Evolutionary conservation across 2,113 vertebrate genomes (phyloP).

Genomic region (Ceuthmochares aereus): DNA sequence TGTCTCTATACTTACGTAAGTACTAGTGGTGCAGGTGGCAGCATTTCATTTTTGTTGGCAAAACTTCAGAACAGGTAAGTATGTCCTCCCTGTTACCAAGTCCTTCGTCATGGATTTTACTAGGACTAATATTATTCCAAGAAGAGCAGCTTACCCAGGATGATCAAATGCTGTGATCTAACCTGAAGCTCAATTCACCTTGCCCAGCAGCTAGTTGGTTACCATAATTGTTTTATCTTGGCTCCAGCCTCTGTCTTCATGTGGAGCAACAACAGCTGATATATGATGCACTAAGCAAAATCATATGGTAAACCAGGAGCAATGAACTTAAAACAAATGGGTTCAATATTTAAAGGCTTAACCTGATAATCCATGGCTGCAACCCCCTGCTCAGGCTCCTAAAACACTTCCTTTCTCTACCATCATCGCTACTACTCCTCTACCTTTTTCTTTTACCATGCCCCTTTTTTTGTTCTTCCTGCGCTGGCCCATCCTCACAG

Average conservation of each 20-base stretch:
- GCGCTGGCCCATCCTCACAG: background rate
- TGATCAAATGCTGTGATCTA: background rate
- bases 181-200: background rate
- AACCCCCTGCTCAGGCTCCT: background rate
- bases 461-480: background rate
- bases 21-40: background rate
- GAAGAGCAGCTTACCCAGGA: background rate
- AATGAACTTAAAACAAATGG: background rate
- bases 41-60: background rate
- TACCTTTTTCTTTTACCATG: background rate
- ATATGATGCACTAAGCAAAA: background rate
- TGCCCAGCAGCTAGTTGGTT: background rate
- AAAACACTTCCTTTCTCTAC: background rate
- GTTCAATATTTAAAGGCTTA: background rate
- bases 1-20: background rate
- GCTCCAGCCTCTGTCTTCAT: background rate
- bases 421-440: background rate
- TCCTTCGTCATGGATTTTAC: background rate
- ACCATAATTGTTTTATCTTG: background rate
- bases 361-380: background rate
- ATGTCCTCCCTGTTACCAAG: background rate
- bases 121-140: background rate
- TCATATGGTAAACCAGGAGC: background rate
- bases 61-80: background rate
- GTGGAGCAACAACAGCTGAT: background rate